Percentiles rank a stretch among this genome's conserved stretches.
Conservation (phyloP, 2,888 invertebrate genomes). For the Drosophila pseudotalamancana region DNA sequence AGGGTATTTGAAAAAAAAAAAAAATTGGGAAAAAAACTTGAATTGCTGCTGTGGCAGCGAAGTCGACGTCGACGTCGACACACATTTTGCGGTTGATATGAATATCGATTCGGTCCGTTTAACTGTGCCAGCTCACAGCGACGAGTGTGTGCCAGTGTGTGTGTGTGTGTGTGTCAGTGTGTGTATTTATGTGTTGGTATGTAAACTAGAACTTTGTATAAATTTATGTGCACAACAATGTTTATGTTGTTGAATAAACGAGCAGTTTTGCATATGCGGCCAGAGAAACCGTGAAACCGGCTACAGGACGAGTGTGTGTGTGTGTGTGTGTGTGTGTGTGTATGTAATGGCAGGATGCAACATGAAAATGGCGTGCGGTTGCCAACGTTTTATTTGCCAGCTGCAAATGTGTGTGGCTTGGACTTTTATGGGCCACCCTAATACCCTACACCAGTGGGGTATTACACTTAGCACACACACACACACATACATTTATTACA, state of each 20-base stretch:
- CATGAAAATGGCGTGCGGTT: constrained; percentile 79
- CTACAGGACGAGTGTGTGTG: constrained; percentile 18
- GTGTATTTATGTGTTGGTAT: constrained; percentile 34
- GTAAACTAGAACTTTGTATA: constrained; percentile 79
- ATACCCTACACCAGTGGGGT: background rate
- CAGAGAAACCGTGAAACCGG: constrained; percentile 52
- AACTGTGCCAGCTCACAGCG: constrained; percentile 57
- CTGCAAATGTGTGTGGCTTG: constrained; percentile 21
- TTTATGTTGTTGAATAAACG: constrained; percentile 79
- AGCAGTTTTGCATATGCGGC: constrained; percentile 74
- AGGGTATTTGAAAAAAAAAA: constrained; percentile 9
- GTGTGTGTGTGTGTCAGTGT: constrained; percentile 12
- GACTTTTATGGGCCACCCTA: constrained; percentile 32
- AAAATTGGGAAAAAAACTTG: constrained; percentile 12
- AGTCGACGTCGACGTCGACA: constrained; percentile 61
- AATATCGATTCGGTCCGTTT: constrained; percentile 73
- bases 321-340: constrained; percentile 26
- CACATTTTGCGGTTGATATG: constrained; percentile 78
- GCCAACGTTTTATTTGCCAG: constrained; percentile 71
- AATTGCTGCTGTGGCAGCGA: constrained; percentile 36
- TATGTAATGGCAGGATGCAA: constrained; percentile 75
- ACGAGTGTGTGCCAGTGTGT: background rate
- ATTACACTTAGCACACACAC: background rate
- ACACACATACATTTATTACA: background rate
- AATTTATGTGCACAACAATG: constrained; percentile 79